Evolutionary conservation across 2,888 invertebrate genomes (phyloP).

Genomic region (Campoplex nolae): DNA sequence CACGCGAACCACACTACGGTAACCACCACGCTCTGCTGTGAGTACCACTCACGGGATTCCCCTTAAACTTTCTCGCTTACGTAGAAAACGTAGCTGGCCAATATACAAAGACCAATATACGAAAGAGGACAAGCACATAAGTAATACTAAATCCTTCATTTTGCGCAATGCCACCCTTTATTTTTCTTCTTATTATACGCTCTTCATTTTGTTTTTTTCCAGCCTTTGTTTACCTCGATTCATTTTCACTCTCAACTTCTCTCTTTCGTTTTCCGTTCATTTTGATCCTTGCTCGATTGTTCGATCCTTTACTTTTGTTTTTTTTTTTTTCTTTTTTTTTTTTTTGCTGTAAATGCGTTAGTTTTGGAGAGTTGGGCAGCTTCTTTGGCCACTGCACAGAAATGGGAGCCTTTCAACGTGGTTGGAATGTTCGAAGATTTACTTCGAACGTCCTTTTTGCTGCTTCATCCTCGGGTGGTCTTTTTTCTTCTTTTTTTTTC

Average conservation of each 20-base stretch:
- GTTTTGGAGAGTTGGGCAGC: too few relatives aligned
- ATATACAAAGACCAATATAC: constrained; percentile 44
- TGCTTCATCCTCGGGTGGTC: too few relatives aligned
- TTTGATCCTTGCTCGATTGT: neutral
- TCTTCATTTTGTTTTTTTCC: neutral
- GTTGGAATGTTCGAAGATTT: too few relatives aligned
- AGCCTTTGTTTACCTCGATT: neutral
- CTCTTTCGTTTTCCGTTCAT: neutral
- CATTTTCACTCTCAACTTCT: neutral
- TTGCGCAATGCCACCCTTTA: constrained; percentile 51
- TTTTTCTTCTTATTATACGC: neutral
- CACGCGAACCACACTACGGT: constrained; percentile 47
- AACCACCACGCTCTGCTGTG: constrained; percentile 26
- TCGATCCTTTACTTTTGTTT: neutral
- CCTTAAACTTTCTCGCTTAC: constrained; percentile 71
- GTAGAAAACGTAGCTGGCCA: constrained; percentile 34
- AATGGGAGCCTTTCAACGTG: too few relatives aligned
- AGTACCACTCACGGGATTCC: constrained; percentile 49
- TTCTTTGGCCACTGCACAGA: too few relatives aligned
- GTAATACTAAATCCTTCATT: constrained; percentile 59
- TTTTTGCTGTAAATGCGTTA: too few relatives aligned
- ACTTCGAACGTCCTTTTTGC: too few relatives aligned
- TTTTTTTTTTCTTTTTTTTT: too few relatives aligned
- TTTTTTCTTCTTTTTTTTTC: too few relatives aligned
- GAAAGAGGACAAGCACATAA: constrained; percentile 27